Evolutionary conservation across 1,140 invertebrate genomes (phyloP), one percentile per base, ranked within the genome.

Genomic region (Bathynomus jamesi): DNA sequence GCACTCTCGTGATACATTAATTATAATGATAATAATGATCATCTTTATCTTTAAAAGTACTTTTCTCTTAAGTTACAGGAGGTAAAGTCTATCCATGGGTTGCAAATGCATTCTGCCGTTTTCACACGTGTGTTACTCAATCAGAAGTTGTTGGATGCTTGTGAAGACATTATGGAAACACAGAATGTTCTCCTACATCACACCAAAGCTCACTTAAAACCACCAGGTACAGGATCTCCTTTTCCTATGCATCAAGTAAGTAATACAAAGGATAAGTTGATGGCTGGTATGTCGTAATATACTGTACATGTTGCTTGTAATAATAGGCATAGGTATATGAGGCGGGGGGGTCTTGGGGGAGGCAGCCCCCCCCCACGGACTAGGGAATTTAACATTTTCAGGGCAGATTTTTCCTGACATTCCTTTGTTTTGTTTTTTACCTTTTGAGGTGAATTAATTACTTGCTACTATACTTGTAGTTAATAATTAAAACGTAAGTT

Each of bases 131-230:
- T 84, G n/a, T 79, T 88, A n/a, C 82, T 81, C 65, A 83, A 87
- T 71, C 74, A 83, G 5, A 84, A 83, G 66, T 76, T 88, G 11
- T 74, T 88, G 60, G 85, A 88, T 64, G 85, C 85, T 0, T 79
- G 87, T 13, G 85, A 87, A 72, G 85, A 86, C 70, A 69, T 87
- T 0, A 85, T 88, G 84, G 83, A 80, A 0, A 87, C 86, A 0
- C 77, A 80, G 67, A 85, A 87, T 75, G 86, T 88, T 66, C 72
- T 86, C 4, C 79, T 88, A 2, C 87, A 88, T 78, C 87, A 88
- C 77, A 88, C 87, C 2, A 88, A 87, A 78, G 87, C 86, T 0
- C 87, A 88, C 67, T 79, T 84, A 3, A 88, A 88, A 73, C 87
- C 87, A 2, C 86, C 86, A 3, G 84, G 84, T 65, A 86, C 84